phyloP scores from a whole-genome alignment of 2,113 vertebrate genomes.

The Orcinus orca region DNA sequence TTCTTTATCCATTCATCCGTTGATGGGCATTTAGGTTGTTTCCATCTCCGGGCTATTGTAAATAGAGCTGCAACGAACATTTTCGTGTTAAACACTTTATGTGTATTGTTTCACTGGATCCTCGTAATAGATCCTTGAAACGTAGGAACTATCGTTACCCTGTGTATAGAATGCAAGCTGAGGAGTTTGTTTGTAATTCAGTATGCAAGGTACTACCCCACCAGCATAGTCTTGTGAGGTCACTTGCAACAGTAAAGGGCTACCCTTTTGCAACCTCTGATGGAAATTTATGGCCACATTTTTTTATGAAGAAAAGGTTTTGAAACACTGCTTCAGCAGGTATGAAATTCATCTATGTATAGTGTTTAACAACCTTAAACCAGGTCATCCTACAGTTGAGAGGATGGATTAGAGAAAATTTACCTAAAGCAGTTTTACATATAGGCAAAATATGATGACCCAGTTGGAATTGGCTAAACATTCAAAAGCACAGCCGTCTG shows the following conservation, averaged over 20 bases:
- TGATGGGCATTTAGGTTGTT: too few relatives aligned
- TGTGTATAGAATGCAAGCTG: neutral
- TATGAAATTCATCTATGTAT: neutral
- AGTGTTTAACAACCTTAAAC: neutral
- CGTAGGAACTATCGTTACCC: accelerated
- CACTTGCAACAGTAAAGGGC: neutral
- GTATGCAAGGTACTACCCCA: neutral
- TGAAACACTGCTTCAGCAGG: neutral
- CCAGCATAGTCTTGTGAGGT: neutral
- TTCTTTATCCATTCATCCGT: too few relatives aligned
- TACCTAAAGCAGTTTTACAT: neutral
- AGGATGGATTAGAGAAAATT: neutral
- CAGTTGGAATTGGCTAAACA: neutral
- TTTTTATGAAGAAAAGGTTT: neutral
- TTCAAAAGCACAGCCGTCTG: neutral
- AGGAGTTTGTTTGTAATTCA: neutral
- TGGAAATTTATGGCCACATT: conserved; percentile 6
- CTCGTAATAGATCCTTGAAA: neutral
- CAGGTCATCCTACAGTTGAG: neutral
- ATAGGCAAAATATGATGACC: neutral
- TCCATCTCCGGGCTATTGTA: too few relatives aligned
- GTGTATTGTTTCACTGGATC: neutral
- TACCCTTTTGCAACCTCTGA: conserved; percentile 35
- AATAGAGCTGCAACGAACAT: too few relatives aligned
- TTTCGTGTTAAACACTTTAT: neutral